phyloP scores from a whole-genome alignment of 2,113 vertebrate species.

The Cephalopterus ornatus region DNA sequence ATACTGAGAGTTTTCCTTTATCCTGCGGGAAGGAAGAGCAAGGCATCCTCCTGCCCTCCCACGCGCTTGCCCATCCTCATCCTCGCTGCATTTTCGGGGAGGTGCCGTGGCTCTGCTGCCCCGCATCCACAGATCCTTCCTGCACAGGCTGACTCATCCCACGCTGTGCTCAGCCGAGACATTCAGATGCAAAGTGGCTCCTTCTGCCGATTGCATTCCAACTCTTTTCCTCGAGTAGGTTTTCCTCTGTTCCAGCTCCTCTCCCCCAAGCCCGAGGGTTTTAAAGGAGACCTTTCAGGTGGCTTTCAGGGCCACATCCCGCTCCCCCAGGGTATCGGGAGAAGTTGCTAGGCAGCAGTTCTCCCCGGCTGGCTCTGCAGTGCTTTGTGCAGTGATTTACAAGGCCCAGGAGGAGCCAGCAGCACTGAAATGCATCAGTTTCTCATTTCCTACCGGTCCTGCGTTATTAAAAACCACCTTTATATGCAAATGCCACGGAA shows the following conservation, averaged over 20 bases:
- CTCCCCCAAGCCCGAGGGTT: not conserved
- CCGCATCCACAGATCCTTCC: not conserved
- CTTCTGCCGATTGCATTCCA: slow-evolving; percentile 42
- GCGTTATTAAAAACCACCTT: slow-evolving; percentile 7
- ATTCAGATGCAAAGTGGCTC: slow-evolving; percentile 18
- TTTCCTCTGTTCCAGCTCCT: not conserved
- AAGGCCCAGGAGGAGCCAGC: not conserved
- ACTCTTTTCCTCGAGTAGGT: not conserved
- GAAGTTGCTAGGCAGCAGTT: slow-evolving; percentile 47
- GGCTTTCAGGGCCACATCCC: not conserved
- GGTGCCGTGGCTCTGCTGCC: not conserved
- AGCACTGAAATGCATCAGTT: not conserved
- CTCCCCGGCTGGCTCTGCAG: slow-evolving; percentile 13
- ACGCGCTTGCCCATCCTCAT: not conserved
- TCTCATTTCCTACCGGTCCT: not conserved
- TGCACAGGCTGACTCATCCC: slow-evolving; percentile 26
- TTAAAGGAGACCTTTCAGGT: slow-evolving; percentile 11
- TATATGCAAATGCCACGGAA: not conserved
- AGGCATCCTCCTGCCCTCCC: not conserved
- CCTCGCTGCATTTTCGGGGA: not conserved
- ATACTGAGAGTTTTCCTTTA: not conserved
- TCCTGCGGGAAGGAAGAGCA: not conserved
- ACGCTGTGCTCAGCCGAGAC: not conserved
- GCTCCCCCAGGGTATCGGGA: not conserved
- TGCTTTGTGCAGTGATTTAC: slow-evolving; percentile 8